A percentile compares a stretch with the other conserved stretches of the same genome.
phyloP scores from a whole-genome alignment of 2,113 vertebrate genomes.

The Xiphophorus hellerii region DNA sequence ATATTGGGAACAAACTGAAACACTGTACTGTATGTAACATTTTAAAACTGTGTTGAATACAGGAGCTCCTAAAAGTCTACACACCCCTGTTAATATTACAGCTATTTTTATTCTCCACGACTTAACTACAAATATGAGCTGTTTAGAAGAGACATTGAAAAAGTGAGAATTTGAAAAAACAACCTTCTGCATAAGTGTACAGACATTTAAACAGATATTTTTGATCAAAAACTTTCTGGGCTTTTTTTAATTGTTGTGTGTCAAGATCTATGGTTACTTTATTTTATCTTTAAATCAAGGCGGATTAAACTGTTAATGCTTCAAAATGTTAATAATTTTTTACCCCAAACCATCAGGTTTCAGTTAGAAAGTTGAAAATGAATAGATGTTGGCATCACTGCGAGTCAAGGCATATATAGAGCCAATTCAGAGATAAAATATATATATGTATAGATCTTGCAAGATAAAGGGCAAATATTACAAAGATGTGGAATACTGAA shows the following conservation, averaged over 20 bases:
- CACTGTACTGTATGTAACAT: background rate
- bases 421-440: no score
- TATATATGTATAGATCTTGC: background rate
- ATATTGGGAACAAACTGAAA: conserved; percentile 2
- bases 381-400: no score
- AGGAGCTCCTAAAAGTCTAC: background rate
- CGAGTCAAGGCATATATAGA: no score
- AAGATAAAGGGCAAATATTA: background rate
- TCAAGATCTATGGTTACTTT: no score
- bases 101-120: no score
- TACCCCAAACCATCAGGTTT: no score
- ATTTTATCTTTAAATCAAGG: no score
- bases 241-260: background rate
- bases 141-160: background rate
- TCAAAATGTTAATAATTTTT: no score
- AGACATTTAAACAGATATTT: no score
- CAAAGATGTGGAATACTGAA: background rate
- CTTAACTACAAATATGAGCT: background rate
- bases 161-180: background rate
- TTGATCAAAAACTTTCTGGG: background rate
- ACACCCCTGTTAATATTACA: background rate
- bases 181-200: no score
- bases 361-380: no score
- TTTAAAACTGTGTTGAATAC: background rate
- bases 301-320: no score